A percentile compares a stretch with the other conserved stretches of the same genome.
Conservation (phyloP, 2,888 invertebrate species). For the Phanerotoma sp. region DNA sequence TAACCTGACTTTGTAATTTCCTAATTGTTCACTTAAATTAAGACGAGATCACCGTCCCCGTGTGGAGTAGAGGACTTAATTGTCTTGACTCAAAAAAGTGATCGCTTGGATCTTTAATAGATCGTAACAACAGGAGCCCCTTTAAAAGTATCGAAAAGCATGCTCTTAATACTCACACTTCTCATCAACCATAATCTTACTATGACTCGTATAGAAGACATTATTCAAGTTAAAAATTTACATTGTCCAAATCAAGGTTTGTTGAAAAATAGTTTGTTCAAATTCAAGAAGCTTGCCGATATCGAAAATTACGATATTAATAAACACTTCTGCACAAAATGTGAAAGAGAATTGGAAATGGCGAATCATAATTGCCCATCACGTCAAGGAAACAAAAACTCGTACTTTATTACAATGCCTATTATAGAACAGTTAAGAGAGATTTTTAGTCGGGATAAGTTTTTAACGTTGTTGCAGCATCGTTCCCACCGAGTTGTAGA, state of each 20-base stretch:
- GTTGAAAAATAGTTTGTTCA: slow-evolving; percentile 18
- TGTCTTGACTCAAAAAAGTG: no score
- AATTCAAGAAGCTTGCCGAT: slow-evolving; percentile 22
- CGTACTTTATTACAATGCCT: neutral
- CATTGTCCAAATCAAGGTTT: slow-evolving; percentile 9
- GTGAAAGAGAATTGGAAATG: neutral
- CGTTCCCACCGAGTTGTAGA: neutral
- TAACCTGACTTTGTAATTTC: no score
- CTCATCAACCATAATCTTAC: slow-evolving; percentile 17
- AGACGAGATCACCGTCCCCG: no score
- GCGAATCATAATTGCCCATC: neutral
- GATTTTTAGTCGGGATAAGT: neutral
- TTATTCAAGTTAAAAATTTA: slow-evolving; percentile 1
- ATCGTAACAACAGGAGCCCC: slow-evolving; percentile 11
- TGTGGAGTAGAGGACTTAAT: no score
- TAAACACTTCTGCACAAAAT: neutral
- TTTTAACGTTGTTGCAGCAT: neutral
- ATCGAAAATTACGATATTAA: neutral
- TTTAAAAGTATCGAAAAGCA: slow-evolving; percentile 16
- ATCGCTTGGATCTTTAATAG: no score
- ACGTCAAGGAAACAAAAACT: neutral
- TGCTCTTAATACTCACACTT: slow-evolving; percentile 21
- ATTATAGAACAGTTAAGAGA: neutral
- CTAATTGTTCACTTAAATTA: no score
- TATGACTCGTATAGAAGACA: slow-evolving; percentile 18